A percentile compares a stretch with the other conserved stretches of the same genome.
These are phyloP conservation scores for Caenorhabditis sp. DNA, from an alignment of 2,888 invertebrate species.

Conservation along the genomic window DNA sequence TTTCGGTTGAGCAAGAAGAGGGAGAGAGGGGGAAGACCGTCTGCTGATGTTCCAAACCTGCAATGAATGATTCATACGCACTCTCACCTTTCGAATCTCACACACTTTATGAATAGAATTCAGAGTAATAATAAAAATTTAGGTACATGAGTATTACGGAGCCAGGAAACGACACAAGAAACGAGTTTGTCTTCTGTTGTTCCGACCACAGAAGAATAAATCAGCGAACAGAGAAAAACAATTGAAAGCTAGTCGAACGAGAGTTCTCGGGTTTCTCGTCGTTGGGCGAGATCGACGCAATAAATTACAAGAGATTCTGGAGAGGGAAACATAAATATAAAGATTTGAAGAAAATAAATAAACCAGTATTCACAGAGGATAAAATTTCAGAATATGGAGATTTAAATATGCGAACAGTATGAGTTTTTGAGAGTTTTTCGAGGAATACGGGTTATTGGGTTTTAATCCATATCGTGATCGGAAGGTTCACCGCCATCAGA, in stretches of 20 bases:
- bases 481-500: neutral
- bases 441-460: slow-evolving; percentile 1
- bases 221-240: slow-evolving; percentile 22
- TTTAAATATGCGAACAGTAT: neutral
- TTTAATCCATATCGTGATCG: neutral
- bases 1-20: slow-evolving; percentile 16
- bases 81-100: neutral
- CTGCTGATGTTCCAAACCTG: neutral
- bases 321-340: too few relatives aligned
- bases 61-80: slow-evolving; percentile 10
- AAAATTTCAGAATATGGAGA: neutral
- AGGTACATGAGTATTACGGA: slow-evolving; percentile 5
- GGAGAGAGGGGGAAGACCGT: neutral
- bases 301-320: slow-evolving; percentile 15
- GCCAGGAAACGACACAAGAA: slow-evolving; percentile 32
- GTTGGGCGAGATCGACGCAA: slow-evolving; percentile 6
- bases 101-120: neutral
- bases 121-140: neutral
- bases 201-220: slow-evolving; percentile 29
- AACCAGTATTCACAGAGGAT: slow-evolving; percentile 27
- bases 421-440: neutral
- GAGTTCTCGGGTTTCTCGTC: slow-evolving; percentile 41
- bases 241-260: slow-evolving; percentile 4
- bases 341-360: slow-evolving; percentile 16
- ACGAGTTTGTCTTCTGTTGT: slow-evolving; percentile 15